Evolutionary conservation across 2,797 vertebrate genomes (phyloP), one percentile per base, ranked within the genome.

Genomic region (Oreochromis grahami): DNA sequence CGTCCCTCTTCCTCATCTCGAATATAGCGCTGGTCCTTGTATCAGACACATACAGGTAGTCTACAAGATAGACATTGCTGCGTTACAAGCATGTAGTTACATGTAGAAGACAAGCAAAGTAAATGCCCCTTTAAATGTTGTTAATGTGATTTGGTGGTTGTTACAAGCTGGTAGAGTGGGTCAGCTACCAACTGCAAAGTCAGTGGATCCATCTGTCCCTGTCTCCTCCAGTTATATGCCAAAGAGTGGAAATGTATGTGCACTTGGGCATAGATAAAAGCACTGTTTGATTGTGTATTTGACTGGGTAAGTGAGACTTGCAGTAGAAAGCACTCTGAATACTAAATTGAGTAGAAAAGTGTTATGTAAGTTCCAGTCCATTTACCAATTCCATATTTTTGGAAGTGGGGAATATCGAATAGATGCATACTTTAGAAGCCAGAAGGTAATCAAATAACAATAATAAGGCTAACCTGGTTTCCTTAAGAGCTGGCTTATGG

Each of bases 1-100:
- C 96, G 17, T 96, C 96, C 52, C 95, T 89, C 87, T 97, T 97
- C 78, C 96, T 93, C 93, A 97, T 92, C 78, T 94, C 82, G 24
- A 88, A 96, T 63, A 97, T 81, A 3, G 80, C 91, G 19, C 80
- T 93, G 10, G 92, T 95, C 84, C 96, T 92, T 77, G 93, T 93
- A 70, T 97, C 96, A 32, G 95, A 79, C 76, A 97, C 94, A 70
- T 93, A 96, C 32, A 97, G 85, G 86, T 92, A 91, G 74, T 96
- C 96, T 97, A 19, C 29, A 79, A 79, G 24, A 81, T 36, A 85
- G 41, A 3, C 11, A 34, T 32, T 74, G 8, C 34, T 21, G 7
- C 2, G 10, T 41, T 74, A 55, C 48, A 7, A 58, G 12, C 24
- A 5, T 26, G 26, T 26, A 26, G 26, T 26, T 26, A 26, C 26